Conservation (phyloP, 2,888 invertebrate genomes). For the Crocallis elinguaria region DNA sequence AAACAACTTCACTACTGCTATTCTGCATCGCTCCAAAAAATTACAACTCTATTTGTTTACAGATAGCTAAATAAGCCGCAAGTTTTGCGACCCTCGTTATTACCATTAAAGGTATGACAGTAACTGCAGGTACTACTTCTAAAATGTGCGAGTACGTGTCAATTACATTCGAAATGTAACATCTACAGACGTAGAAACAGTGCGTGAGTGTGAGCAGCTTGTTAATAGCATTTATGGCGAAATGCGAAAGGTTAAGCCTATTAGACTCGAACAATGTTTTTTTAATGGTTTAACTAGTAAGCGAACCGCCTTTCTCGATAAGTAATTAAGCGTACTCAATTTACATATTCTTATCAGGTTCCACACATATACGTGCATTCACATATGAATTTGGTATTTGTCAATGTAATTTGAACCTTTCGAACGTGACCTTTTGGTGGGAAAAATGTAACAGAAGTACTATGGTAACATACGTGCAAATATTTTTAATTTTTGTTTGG, state of each 20-base stretch:
- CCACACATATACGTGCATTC: conserved; percentile 24
- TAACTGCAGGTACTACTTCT: no score
- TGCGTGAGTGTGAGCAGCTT: conserved; percentile 49
- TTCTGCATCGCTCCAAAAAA: no score
- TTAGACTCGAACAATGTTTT: conserved; percentile 58
- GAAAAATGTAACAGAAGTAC: conserved; percentile 22
- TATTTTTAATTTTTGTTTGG: neutral
- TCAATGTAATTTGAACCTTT: conserved; percentile 34
- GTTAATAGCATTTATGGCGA: conserved; percentile 70
- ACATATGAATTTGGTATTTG: conserved; percentile 35
- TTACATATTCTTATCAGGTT: conserved; percentile 44
- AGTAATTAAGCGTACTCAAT: conserved; percentile 44
- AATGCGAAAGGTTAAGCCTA: conserved; percentile 73
- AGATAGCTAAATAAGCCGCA: no score
- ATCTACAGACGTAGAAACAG: conserved; percentile 45
- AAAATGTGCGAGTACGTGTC: neutral
- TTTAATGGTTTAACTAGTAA: conserved; percentile 53
- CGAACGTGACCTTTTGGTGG: conserved; percentile 36
- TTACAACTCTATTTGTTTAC: no score
- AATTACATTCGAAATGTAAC: conserved; percentile 32
- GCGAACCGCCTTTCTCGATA: conserved; percentile 54
- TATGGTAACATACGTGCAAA: conserved; percentile 9
- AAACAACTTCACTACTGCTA: no score
- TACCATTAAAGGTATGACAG: no score
- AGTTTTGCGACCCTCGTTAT: no score